Base-by-base conservation (phyloP, 2,888 invertebrate species). In the Platypus cylindrus region DNA sequence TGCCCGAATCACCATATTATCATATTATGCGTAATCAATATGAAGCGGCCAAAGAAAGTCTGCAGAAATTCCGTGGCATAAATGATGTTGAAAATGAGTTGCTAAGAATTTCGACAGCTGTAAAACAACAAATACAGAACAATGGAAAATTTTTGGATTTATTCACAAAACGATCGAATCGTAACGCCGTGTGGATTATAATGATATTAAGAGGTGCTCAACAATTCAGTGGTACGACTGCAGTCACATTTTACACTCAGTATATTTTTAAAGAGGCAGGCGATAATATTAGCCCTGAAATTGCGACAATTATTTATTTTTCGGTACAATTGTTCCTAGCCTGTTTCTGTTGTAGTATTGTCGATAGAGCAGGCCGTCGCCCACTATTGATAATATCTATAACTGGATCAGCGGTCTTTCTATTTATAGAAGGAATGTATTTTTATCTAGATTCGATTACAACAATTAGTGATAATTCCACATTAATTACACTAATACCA, bases 111-210 rank as follows among this genome's bases (percentile, higher is more conserved):
- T 48, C 46, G 17, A 37, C 43, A n/a, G 56, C 58, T 5, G 55
- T 63, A 2, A 47, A 53, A 44, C 46, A 52, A 28, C 53, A 58
- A 30, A 48, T 66, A 62, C 64, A 66, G 38, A 67, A 69, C 45
- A 62, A 58, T 45, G 71, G 70, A 8, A 65, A 66, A 4, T 67
- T 71, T 60, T 51, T 62, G 39, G 73, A 75, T 49, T 54, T 75
- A 23, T 51, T 75, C 36, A 63, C 64, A 9, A 67, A 69, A 43
- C 65, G 65, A 18, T 69, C 68, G 1, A 73, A 73, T 50, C 66
- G 71, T 41, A 71, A 70, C 56, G 78, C 79, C 2, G 61, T 79
- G 47, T 63, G 69, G 47, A 70, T 80, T 32, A 67, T 71, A 35
- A 54, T 75, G 26, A 67, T 71, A 5, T 59, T 80, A 3, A 62